Evolutionary conservation across 2,113 vertebrate species (phyloP), one percentile per base, ranked within the genome.

Genomic region (Condylura cristata): DNA sequence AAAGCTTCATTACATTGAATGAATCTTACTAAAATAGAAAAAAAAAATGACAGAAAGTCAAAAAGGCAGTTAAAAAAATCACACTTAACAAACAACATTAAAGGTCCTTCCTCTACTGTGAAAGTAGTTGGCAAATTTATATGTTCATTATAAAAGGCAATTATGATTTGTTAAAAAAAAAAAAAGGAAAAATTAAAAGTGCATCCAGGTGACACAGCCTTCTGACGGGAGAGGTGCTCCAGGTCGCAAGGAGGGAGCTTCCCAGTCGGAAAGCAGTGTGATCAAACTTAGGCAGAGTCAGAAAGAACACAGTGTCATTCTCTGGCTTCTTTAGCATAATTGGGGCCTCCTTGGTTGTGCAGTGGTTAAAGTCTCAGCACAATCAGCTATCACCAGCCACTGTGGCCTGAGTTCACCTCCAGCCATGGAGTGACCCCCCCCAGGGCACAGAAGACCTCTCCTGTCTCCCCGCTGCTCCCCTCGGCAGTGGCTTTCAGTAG

Each of bases 1-100:
- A 97, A 85, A 41, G 88, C 92, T 68, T 48, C 32, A 72, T 96
- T 97, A 96, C 44, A 89, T 95, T 90, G 96, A 87, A 96, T 95
- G 91, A 96, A 78, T 96, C 78, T 96, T 95, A 97, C 97, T 66
- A 75, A 87, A 93, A 7, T 84, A 72, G 96, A 89, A 95, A 30
- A 92, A 91, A 92, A 91, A 78, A 79, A 83, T 86, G 34, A 93
- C 24, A 88, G 53, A 34, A 95, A 94, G 44, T 90, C 87, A 96
- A 48, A 94, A 90, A 53, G 89, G 87, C 78, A 70, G 17, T 91
- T 3, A 82, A 74, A 96, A 97, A 91, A 93, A 93, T 30, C 39
- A 96, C 8, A 96, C 66, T 79, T 53, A 28, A 6, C 56, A 95
- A 94, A 86, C 28, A 75, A 34, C 8, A 56, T n/a, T 66, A 34